Evolutionary conservation across 2,113 vertebrate genomes (phyloP).

Genomic region (Chloroceryle aenea): DNA sequence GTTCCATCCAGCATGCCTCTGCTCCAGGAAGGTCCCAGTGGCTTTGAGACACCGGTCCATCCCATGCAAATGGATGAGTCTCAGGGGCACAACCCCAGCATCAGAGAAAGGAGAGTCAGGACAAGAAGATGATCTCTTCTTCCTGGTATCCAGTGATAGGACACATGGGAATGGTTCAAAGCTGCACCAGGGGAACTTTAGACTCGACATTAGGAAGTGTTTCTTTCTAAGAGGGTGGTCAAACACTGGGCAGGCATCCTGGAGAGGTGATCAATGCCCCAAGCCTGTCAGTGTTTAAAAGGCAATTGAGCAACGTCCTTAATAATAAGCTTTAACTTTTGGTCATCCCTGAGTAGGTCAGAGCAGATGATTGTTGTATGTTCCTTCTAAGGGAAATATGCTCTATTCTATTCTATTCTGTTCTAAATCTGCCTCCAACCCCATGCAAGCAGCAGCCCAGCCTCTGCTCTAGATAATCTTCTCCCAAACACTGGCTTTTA

Average conservation of each 20-base stretch:
- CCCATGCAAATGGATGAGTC: neutral
- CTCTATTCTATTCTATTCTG: neutral
- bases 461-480: neutral
- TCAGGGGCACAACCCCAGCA: neutral
- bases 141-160: neutral
- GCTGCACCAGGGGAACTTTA: neutral
- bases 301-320: neutral
- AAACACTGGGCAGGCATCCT: neutral
- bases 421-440: neutral
- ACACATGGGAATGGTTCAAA: neutral
- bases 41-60: neutral
- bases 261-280: neutral
- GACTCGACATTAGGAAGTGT: neutral
- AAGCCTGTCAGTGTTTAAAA: neutral
- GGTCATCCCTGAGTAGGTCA: neutral
- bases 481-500: neutral
- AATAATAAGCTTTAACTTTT: neutral
- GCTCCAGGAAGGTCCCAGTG: neutral
- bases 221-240: neutral
- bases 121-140: neutral
- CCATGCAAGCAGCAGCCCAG: neutral
- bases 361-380: rapidly evolving
- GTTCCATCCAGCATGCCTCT: neutral
- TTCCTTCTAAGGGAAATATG: neutral
- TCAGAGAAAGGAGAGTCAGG: neutral